A percentile compares a stretch with the other conserved stretches of the same genome.
Evolutionary conservation across 2,797 vertebrate genomes (phyloP).

Genomic region (Astyanax mexicanus): DNA sequence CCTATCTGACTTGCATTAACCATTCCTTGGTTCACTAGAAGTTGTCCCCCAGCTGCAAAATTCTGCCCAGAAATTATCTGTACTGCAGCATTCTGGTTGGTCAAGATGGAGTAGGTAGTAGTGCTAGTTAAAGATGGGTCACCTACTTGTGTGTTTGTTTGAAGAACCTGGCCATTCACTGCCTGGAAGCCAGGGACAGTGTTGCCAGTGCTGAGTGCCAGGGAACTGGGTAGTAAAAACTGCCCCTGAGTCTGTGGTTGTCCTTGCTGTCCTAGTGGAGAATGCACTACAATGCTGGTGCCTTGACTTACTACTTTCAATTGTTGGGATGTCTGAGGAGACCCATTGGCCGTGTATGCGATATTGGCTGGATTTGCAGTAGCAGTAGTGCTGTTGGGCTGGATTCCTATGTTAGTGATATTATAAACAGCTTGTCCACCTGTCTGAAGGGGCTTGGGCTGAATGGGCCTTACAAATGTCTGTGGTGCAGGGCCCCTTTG

Average conservation of each 20-base stretch:
- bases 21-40: slow-evolving; percentile 91
- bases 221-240: slow-evolving; percentile 89
- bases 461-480: slow-evolving; percentile 90
- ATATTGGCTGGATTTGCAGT: slow-evolving; percentile 81
- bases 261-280: slow-evolving; percentile 85
- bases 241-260: slow-evolving; percentile 83
- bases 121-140: slow-evolving; percentile 80
- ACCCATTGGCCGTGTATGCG: slow-evolving; percentile 86
- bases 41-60: slow-evolving; percentile 86
- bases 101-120: slow-evolving; percentile 86
- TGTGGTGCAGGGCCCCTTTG: slow-evolving; percentile 94
- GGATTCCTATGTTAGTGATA: slow-evolving; percentile 88
- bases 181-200: slow-evolving; percentile 87
- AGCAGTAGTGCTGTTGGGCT: slow-evolving; percentile 67
- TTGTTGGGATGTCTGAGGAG: slow-evolving; percentile 75
- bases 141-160: slow-evolving; percentile 80
- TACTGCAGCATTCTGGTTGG: slow-evolving; percentile 88
- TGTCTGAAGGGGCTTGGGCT: slow-evolving; percentile 93
- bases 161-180: slow-evolving; percentile 86
- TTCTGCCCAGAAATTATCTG: slow-evolving; percentile 93
- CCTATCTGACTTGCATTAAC: slow-evolving; percentile 83
- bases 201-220: slow-evolving; percentile 86
- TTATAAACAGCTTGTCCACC: slow-evolving; percentile 91
- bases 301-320: slow-evolving; percentile 76
- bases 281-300: slow-evolving; percentile 89